Conservation (phyloP, 2,797 vertebrate genomes). For the Microctenopoma steveboyesi region DNA sequence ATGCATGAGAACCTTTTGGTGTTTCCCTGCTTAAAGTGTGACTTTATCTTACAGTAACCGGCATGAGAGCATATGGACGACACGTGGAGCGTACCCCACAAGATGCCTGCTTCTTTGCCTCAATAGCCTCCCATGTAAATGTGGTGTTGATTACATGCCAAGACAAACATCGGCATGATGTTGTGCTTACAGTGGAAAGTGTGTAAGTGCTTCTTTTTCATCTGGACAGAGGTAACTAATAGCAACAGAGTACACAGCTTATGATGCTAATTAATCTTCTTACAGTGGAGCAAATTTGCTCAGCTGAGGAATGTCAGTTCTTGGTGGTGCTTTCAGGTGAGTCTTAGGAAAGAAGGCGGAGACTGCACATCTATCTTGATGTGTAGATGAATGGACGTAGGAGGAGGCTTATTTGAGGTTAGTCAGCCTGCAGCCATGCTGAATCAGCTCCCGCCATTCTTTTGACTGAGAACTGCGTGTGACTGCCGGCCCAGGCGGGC, state of each 20-base stretch:
- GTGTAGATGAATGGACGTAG: conserved; percentile 22
- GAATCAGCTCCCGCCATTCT: conserved; percentile 64
- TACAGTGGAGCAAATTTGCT: conserved; percentile 24
- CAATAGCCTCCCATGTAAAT: conserved; percentile 40
- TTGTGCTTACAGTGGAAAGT: conserved; percentile 47
- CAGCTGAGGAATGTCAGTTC: conserved; percentile 43
- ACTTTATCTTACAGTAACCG: conserved; percentile 52
- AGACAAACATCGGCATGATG: conserved; percentile 32
- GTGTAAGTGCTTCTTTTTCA: conserved; percentile 47
- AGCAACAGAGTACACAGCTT: conserved; percentile 33
- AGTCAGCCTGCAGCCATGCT: conserved; percentile 62
- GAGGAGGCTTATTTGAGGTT: conserved; percentile 44
- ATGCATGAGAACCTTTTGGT: conserved; percentile 43
- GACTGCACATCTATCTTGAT: conserved; percentile 4
- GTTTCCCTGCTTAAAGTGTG: conserved; percentile 35
- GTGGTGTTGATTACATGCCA: conserved; percentile 54
- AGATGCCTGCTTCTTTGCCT: conserved; percentile 32
- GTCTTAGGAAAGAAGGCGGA: conserved; percentile 24
- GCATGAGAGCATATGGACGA: conserved; percentile 50
- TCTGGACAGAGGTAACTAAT: conserved; percentile 53
- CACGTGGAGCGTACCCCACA: conserved; percentile 57
- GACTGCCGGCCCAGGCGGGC: conserved; percentile 55
- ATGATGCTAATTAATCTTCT: conserved; percentile 29
- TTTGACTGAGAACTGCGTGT: conserved; percentile 56
- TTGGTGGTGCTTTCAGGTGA: conserved; percentile 31